phyloP scores from a whole-genome alignment of 2,113 vertebrate genomes.

The Ctenodactylus gundi region DNA sequence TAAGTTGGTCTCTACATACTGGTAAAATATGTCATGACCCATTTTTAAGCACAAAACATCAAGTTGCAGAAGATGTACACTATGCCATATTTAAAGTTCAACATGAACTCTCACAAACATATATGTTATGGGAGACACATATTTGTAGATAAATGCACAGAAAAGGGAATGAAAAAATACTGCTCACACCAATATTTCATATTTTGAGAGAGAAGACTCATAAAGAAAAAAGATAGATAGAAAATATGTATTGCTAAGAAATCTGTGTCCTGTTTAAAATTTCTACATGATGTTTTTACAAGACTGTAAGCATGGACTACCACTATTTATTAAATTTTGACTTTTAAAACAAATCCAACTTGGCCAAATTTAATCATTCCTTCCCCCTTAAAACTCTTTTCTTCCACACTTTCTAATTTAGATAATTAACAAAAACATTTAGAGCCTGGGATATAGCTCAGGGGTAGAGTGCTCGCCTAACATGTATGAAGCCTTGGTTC shows the following conservation, averaged over 20 bases:
- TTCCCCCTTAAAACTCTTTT: background rate
- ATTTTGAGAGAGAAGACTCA: background rate
- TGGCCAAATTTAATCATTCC: background rate
- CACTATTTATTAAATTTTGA: too few relatives aligned
- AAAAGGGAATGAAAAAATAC: background rate
- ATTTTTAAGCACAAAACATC: slow-evolving; percentile 49
- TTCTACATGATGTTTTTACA: background rate
- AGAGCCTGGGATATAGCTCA: background rate
- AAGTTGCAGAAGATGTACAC: background rate
- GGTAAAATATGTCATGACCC: slow-evolving; percentile 10
- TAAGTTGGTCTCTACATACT: background rate
- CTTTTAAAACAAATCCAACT: background rate
- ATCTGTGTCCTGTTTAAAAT: background rate
- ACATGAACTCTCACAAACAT: background rate
- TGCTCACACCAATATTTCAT: background rate
- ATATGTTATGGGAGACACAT: background rate
- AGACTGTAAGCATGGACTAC: background rate
- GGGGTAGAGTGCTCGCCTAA: background rate
- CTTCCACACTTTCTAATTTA: background rate
- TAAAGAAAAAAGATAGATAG: background rate
- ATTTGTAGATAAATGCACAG: background rate
- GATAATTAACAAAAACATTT: background rate
- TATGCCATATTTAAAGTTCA: slow-evolving; percentile 16
- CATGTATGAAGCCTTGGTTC: too few relatives aligned
- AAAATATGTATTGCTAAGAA: background rate